Evolutionary conservation across 2,888 invertebrate species (phyloP), one percentile per base, ranked within the genome.

Genomic region (Acleris sparsana): DNA sequence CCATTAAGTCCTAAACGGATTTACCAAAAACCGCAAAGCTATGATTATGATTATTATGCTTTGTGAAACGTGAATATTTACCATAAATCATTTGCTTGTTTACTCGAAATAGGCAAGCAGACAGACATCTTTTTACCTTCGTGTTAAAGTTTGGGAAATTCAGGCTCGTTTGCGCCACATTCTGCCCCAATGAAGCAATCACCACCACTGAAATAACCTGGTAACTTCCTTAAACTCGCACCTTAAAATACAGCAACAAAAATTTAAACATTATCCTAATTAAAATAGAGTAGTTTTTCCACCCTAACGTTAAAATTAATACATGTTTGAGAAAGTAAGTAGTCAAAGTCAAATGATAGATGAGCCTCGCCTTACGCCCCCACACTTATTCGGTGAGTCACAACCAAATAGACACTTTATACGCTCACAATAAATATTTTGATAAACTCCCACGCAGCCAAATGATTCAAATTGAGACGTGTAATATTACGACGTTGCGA

Each of bases 321-420:
- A 39, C 39, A 13, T 39, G 39, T 39, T 39, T 13, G 39, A 13
- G 39, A 13, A 39, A 84, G 88, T 89, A 88, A 88, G 80, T 79
- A 80, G 75, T n/a, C n/a, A n/a, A 80, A 77, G 80, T 82, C 84
- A 79, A 83, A 88, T 91, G 89, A 91, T 89, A 86, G 89, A 90
- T 89, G 85, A 76, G 69, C 72, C 81, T 79, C 80, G 74, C 73
- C 77, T 73, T 74, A 83, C 85, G 83, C 84, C 86, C 82, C 82
- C 86, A 73, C 79, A 75, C 78, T 84, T 74, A 64, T 79, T 76
- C 74, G 77, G 77, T 85, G 83, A 85, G 81, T 83, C 80, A 82
- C 73, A 64, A 70, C 67, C 71, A 75, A 69, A 66, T 57, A 62
- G 56, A 66, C 51, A 66, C 53, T 62, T 61, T 46, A 66, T 66